Percentiles rank a stretch among this genome's conserved stretches.
phyloP scores from a whole-genome alignment of 2,113 vertebrate genomes.

The Engystomops pustulosus region DNA sequence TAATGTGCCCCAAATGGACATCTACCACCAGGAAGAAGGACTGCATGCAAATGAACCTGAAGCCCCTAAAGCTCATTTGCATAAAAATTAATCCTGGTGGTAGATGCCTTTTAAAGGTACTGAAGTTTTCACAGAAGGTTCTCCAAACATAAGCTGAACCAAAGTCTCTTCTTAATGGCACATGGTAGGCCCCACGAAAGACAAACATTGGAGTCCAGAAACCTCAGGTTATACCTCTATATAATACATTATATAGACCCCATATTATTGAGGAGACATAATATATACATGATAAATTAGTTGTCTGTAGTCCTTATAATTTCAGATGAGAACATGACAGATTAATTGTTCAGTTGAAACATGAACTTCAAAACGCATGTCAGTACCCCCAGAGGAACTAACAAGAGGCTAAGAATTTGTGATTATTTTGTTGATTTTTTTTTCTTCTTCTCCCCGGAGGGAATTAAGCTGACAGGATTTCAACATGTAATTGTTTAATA shows the following conservation, averaged over 20 bases:
- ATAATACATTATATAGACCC: not conserved
- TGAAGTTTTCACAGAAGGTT: no score
- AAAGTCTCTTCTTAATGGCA: no score
- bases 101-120: no score
- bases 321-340: conserved; percentile 28
- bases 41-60: no score
- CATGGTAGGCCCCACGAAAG: no score
- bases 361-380: conserved; percentile 8
- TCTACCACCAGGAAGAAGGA: no score
- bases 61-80: no score
- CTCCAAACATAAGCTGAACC: no score
- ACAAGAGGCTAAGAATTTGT: not conserved
- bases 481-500: conserved; percentile 23
- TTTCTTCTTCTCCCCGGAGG: not conserved
- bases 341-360: conserved; percentile 15
- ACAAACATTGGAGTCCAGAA: not conserved
- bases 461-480: conserved; percentile 27
- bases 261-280: not conserved
- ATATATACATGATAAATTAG: not conserved
- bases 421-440: conserved; percentile 38
- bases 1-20: no score
- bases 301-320: not conserved
- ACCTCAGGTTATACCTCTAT: not conserved
- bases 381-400: conserved; percentile 17
- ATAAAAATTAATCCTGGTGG: no score